Evolutionary conservation across 2,113 vertebrate genomes (phyloP), one percentile per base, ranked within the genome.

Genomic region (Atrichornis clamosus): DNA sequence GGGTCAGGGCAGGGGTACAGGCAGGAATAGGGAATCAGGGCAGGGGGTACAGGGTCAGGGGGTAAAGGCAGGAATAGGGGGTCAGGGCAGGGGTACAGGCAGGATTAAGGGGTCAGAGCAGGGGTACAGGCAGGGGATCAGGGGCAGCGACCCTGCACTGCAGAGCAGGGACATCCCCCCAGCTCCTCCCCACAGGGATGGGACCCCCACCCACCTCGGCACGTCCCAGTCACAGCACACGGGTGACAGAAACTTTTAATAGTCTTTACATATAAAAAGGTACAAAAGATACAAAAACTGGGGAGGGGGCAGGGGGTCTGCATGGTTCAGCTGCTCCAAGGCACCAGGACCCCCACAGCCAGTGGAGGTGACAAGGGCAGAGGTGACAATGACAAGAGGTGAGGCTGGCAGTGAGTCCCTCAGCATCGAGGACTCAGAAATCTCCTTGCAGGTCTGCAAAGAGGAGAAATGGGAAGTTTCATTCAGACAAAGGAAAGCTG

Each of bases 401-500:
- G 19, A 33, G 3, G 0, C 19, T 3, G 35, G 47, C 37, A 3
- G 22, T 0, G 1, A 0, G 7, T 63, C 72, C 78, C 42, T 28
- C 6, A 4, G 21, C 2, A 1, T 7, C n/a, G 0, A 22, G 28
- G 41, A 7, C 88, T 98, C 97, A 99, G 94, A 99, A 99, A 59
- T 99, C 98, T 96, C 98, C 98, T 44, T 98, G 98, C 82, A 98
- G 97, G 97, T 99, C 99, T 99, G 92, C 1, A 23, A 97, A 97
- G 94, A 37, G 91, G 10, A 84, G 62, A 89, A 74, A 42, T 0
- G 7, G 3, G 16, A 9, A 10, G 6, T 13, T 64, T 74, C 79
- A 84, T 7, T 13, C 37, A n/a, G 35, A 7, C 17, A 44, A 49
- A 53, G 5, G 4, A 65, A 46, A 55, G 33, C 7, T 1, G 12